phyloP scores from a whole-genome alignment of 2,797 vertebrate species.

The Anas georgica region DNA sequence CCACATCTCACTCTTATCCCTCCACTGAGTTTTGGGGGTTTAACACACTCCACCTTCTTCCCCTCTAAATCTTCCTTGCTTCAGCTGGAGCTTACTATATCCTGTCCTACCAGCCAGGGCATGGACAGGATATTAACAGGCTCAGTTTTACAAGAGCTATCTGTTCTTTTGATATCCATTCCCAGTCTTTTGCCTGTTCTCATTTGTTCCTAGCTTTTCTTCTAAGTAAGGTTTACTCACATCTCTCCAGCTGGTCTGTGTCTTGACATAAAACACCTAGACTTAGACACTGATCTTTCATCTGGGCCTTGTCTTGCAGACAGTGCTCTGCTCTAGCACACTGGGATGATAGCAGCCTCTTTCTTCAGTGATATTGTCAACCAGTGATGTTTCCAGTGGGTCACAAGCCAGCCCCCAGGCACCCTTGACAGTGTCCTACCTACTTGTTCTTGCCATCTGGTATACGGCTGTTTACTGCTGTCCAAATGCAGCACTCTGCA shows the following conservation, averaged over 20 bases:
- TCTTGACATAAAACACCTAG: not conserved
- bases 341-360: not conserved
- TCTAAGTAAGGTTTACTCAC: not conserved
- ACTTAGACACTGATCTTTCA: not conserved
- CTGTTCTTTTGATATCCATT: not conserved
- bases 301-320: not conserved
- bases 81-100: not conserved
- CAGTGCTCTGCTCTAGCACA: not conserved
- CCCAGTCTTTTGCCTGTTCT: not conserved
- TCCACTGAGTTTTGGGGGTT: not conserved
- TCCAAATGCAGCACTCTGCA: not conserved
- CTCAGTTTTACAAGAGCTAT: not conserved
- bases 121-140: not conserved
- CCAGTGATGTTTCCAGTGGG: not conserved
- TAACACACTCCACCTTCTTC: not conserved
- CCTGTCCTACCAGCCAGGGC: not conserved
- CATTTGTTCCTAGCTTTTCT: not conserved
- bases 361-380: not conserved
- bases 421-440: not conserved
- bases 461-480: not conserved
- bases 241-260: not conserved
- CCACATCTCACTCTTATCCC: not conserved
- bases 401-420: not conserved
- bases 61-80: not conserved
- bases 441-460: not conserved